Evolutionary conservation across 2,113 vertebrate species (phyloP), one percentile per base, ranked within the genome.

Genomic region (Pangasianodon hypophthalmus): DNA sequence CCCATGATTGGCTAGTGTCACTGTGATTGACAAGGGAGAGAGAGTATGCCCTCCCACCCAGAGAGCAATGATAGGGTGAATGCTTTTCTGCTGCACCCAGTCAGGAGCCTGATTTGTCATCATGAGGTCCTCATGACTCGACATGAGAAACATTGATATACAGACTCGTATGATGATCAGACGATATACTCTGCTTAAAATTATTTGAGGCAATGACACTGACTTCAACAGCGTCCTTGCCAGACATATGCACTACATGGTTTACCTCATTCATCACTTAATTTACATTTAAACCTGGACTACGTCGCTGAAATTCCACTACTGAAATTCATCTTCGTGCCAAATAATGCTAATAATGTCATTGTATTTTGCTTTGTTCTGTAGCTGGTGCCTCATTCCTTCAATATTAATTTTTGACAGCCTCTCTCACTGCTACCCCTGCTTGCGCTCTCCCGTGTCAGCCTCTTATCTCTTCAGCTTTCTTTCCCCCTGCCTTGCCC

Each of bases 381-480:
- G 60, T 82, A 87, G 81, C 89, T 88, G 83, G 88, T 90, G 81
- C 37, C 62, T 84, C 37, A 41, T 91, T 46, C 60, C 60, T 84
- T 44, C 79, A 90, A 87, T 75, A 67, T 86, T 89, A 75, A 71
- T 93, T 92, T 93, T 91, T 93, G 91, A 95, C 90, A 91, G 91
- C 56, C 88, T 89, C 88, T 86, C 82, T 87, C 87, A 60, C 89
- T 67, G 11, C 73, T 92, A 87, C 89, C 92, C 50, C 83, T 94
- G 92, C 87, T 90, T 94, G 91, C 83, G 79, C 92, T 93, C 93
- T 92, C 86, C 92, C 90, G 84, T 92, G 91, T 92, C 93, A 92
- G 91, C 89, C 88, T 88, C 92, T 94, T 94, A 94, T 94, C 94
- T 92, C 80, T 86, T 87, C 62, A 88, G 88, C 87, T 93, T 93